Conservation (phyloP, 1,140 invertebrate genomes). For the Bathynomus jamesi region DNA sequence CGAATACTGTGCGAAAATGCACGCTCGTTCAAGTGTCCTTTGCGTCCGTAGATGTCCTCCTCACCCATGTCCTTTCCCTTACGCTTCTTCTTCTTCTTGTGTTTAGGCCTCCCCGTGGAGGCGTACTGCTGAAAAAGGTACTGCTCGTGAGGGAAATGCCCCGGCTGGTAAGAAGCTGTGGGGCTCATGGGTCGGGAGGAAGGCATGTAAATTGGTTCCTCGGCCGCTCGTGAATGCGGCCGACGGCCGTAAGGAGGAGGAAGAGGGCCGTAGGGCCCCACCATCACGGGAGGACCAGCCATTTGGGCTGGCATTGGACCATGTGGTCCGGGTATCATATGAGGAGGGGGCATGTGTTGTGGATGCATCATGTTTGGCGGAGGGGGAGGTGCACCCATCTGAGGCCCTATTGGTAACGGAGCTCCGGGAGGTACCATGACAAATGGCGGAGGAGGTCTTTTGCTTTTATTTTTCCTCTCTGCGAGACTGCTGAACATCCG, state of each 20-base stretch:
- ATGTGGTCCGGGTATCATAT: conserved; percentile 36
- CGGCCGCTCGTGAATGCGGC: conserved; percentile 41
- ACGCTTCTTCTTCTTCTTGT: conserved; percentile 42
- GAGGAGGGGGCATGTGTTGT: conserved; percentile 35
- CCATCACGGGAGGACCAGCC: not conserved
- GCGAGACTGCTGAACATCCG: conserved; percentile 32
- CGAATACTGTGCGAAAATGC: conserved; percentile 90
- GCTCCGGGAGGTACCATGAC: conserved; percentile 30
- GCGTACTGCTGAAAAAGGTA: conserved; percentile 55
- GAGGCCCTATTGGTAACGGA: conserved; percentile 42
- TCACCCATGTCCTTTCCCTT: conserved; percentile 37
- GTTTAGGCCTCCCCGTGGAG: conserved; percentile 40
- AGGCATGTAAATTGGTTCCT: conserved; percentile 57
- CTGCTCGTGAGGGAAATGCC: conserved; percentile 54
- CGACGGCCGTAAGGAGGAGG: conserved; percentile 20
- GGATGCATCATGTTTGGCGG: conserved; percentile 40
- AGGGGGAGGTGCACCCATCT: too few relatives aligned
- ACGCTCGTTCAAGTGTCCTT: conserved; percentile 83
- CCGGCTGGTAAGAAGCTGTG: conserved; percentile 54
- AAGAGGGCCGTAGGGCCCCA: conserved; percentile 27
- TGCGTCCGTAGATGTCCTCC: conserved; percentile 65
- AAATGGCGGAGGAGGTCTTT: conserved; percentile 37
- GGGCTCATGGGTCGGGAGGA: conserved; percentile 52
- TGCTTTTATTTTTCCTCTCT: conserved; percentile 30
- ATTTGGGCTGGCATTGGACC: conserved; percentile 17